Conservation (phyloP, 2,113 vertebrate genomes). For the Rutilus rutilus region DNA sequence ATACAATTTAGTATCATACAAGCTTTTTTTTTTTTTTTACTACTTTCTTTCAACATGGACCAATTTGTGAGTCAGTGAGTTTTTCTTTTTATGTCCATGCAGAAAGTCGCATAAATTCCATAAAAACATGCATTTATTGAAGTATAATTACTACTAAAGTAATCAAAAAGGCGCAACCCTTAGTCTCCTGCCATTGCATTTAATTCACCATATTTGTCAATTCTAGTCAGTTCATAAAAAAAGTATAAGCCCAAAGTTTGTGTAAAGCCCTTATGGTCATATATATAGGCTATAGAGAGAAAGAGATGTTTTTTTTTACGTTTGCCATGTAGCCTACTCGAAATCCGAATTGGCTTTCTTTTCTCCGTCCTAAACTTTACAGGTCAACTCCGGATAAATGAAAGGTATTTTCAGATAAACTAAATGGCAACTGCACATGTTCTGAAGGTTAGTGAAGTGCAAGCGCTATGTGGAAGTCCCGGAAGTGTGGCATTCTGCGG, state of each 20-base stretch:
- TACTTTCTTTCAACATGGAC: not conserved
- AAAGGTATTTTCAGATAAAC: not conserved
- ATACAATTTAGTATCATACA: not conserved
- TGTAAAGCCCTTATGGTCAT: not conserved
- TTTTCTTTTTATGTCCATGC: not conserved
- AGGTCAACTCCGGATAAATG: not conserved
- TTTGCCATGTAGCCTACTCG: not conserved
- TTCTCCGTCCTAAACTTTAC: not conserved
- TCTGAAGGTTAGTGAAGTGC: not conserved
- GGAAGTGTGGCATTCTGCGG: conserved; percentile 40
- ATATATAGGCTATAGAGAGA: not conserved
- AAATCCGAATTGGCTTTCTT: not conserved
- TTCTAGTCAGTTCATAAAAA: not conserved
- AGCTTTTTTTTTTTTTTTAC: not conserved
- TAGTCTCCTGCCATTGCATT: not conserved
- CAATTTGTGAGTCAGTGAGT: not conserved
- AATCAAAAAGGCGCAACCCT: not conserved
- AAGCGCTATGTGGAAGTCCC: not conserved
- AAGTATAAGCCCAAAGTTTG: not conserved
- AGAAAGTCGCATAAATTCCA: not conserved
- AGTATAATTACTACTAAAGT: not conserved
- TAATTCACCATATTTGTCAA: not conserved
- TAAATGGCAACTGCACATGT: not conserved
- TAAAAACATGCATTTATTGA: not conserved
- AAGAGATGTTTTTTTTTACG: not conserved